Conservation (phyloP, 2,797 vertebrate species). For the Dromococcyx pavoninus region DNA sequence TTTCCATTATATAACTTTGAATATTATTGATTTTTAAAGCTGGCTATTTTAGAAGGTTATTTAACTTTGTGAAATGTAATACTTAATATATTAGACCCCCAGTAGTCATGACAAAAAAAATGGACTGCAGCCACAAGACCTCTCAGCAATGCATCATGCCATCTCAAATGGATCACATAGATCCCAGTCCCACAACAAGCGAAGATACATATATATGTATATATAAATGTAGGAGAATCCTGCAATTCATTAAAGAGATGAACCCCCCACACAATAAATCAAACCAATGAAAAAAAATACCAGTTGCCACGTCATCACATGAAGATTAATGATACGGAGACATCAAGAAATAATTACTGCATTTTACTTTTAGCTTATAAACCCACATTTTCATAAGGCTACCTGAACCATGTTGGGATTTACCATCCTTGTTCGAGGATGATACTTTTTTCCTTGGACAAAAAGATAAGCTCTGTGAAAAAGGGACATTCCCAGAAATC, state of each 20-base stretch:
- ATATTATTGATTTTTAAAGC: background rate
- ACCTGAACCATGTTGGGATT: background rate
- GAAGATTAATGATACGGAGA: background rate
- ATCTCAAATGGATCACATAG: background rate
- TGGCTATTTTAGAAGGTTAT: background rate
- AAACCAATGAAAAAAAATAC: background rate
- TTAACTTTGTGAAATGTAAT: background rate
- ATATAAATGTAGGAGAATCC: background rate
- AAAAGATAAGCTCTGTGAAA: background rate
- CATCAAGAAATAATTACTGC: background rate
- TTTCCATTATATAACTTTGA: background rate
- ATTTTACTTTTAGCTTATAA: background rate
- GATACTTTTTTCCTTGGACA: background rate
- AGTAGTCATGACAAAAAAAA: background rate
- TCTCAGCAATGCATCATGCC: background rate
- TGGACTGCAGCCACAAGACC: background rate
- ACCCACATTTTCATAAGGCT: background rate
- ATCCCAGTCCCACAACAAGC: background rate
- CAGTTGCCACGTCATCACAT: accelerated
- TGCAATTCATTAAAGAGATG: background rate
- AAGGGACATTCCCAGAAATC: background rate
- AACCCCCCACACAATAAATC: background rate
- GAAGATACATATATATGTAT: background rate
- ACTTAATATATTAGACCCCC: background rate
- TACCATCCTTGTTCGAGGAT: background rate